Conservation (phyloP, 2,888 invertebrate genomes). For the Netelia inedita region DNA sequence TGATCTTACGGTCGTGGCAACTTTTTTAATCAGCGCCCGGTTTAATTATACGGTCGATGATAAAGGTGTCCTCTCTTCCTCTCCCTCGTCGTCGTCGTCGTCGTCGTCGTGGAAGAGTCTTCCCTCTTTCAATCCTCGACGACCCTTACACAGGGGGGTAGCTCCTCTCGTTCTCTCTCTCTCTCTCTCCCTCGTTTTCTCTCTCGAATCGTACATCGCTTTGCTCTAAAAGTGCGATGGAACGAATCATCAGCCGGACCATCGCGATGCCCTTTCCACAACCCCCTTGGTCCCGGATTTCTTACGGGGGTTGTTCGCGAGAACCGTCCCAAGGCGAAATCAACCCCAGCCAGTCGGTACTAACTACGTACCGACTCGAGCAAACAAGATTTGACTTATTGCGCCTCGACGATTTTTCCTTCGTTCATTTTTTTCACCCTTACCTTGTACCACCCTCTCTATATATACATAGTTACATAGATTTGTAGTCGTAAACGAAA, state of each 20-base stretch:
- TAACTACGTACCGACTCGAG: constrained; percentile 80
- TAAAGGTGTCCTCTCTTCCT: constrained; percentile 79
- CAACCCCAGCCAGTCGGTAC: constrained; percentile 75
- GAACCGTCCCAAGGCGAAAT: constrained; percentile 72
- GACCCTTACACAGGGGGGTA: background rate
- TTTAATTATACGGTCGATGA: constrained; percentile 85
- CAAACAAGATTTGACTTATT: constrained; percentile 84
- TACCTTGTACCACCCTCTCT: background rate
- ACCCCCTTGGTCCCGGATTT: constrained; percentile 63
- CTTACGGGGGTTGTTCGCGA: constrained; percentile 74
- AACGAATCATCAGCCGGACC: constrained; percentile 63
- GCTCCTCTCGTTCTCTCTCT: background rate
- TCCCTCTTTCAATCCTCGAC: constrained; percentile 45
- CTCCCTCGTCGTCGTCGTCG: constrained; percentile 49
- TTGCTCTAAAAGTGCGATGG: constrained; percentile 19
- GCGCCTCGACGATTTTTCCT: constrained; percentile 80
- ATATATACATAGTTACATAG: background rate
- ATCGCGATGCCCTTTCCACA: constrained; percentile 68
- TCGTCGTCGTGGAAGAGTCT: constrained; percentile 28
- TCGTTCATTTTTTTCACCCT: constrained; percentile 47
- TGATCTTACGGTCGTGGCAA: constrained; percentile 84
- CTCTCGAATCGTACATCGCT: constrained; percentile 52
- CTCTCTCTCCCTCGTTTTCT: constrained; percentile 31
- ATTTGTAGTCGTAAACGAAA: background rate
- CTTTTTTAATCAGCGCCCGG: constrained; percentile 85